Conservation (phyloP, 2,888 invertebrate genomes). For the Spilosoma lubricipeda region DNA sequence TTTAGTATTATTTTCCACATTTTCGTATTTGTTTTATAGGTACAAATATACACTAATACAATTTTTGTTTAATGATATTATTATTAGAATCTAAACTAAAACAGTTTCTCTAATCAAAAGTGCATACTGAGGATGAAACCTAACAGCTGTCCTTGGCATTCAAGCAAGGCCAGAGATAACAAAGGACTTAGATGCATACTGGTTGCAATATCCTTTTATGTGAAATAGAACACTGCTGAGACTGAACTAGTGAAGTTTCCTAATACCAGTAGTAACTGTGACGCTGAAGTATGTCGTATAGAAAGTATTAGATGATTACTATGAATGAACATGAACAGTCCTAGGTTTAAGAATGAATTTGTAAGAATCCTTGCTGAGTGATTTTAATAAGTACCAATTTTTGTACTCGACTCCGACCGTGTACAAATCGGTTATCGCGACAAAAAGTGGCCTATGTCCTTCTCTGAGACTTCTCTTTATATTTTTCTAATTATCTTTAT, state of each 20-base stretch:
- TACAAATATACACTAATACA: neutral
- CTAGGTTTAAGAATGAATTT: neutral
- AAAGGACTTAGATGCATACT: constrained; percentile 60
- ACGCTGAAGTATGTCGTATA: neutral
- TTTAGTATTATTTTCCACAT: neutral
- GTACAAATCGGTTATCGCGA: no score
- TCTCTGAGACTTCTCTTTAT: no score
- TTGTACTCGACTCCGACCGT: no score
- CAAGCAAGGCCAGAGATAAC: constrained; percentile 70
- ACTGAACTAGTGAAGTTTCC: constrained; percentile 33
- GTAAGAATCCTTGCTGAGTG: neutral
- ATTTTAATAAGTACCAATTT: no score
- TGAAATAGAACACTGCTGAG: constrained; percentile 43
- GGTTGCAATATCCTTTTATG: constrained; percentile 55
- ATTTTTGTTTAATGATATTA: neutral
- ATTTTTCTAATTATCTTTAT: no score
- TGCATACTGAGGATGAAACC: constrained; percentile 50
- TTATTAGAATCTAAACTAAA: neutral
- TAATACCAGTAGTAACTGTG: constrained; percentile 14
- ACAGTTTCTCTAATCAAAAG: constrained; percentile 3
- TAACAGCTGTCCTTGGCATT: constrained; percentile 73
- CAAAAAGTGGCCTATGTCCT: no score
- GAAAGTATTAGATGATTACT: neutral
- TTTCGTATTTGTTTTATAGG: neutral
- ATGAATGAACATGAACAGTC: neutral